Evolutionary conservation across 1,140 invertebrate genomes (phyloP).

Genomic region (Drosophila erecta): DNA sequence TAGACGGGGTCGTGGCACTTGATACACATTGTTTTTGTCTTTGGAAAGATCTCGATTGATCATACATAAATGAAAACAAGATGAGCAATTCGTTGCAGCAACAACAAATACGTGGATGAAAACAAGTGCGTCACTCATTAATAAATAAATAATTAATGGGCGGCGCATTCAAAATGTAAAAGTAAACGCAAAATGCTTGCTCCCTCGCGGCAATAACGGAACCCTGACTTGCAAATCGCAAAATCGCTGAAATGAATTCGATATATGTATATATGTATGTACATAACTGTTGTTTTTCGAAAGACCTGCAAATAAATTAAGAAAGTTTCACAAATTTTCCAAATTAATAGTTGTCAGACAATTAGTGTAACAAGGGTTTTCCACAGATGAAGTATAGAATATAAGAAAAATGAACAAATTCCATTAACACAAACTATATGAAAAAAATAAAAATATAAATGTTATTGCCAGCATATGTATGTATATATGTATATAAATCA

Average conservation of each 20-base stretch:
- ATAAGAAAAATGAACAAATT: too few species aligned
- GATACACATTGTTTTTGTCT: slow-evolving; percentile 2
- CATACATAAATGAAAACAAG: background rate
- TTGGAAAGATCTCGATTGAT: slow-evolving; percentile 6
- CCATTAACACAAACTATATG: too few species aligned
- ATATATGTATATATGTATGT: background rate
- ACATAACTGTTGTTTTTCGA: background rate
- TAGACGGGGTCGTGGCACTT: slow-evolving; percentile 7
- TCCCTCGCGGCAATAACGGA: slow-evolving; percentile 18
- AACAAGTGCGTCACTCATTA: slow-evolving; percentile 50
- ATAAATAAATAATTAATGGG: slow-evolving; percentile 49
- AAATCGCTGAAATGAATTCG: background rate
- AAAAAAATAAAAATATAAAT: too few species aligned
- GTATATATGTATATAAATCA: too few species aligned
- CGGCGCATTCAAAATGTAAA: slow-evolving; percentile 16
- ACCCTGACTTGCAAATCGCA: slow-evolving; percentile 33
- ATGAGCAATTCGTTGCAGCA: background rate
- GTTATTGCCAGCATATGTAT: too few species aligned
- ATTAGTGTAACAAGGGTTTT: too few species aligned
- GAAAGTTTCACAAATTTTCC: background rate
- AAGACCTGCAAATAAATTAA: background rate
- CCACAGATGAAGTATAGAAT: too few species aligned
- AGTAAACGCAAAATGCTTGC: slow-evolving; percentile 8
- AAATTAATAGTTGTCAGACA: background rate
- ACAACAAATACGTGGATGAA: slow-evolving; percentile 3